Conservation (phyloP, 2,113 vertebrate genomes). For the Apteryx mantelli region DNA sequence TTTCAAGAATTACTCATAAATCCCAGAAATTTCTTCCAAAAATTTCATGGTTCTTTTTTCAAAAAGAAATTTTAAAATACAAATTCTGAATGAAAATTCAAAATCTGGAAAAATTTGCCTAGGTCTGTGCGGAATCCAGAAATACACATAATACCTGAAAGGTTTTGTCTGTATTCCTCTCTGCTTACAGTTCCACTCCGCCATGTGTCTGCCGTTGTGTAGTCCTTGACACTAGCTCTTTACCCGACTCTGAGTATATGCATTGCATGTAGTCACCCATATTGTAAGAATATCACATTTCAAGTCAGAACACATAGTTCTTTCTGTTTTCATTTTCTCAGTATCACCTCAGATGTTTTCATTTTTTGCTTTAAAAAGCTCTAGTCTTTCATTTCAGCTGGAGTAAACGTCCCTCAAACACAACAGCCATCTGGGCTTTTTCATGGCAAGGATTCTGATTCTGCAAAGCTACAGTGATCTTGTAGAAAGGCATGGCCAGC, state of each 20-base stretch:
- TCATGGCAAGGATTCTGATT: background rate
- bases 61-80: background rate
- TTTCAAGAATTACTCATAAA: background rate
- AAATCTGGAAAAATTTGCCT: background rate
- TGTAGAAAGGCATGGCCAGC: background rate
- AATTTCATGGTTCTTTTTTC: background rate
- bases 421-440: background rate
- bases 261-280: background rate
- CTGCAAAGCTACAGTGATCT: background rate
- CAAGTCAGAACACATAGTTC: background rate
- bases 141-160: rapidly evolving
- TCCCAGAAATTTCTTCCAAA: background rate
- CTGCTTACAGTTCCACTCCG: background rate
- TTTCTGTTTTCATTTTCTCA: background rate
- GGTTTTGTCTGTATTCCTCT: background rate
- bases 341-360: background rate
- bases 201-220: background rate
- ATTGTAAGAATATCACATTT: background rate
- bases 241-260: background rate
- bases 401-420: background rate
- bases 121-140: background rate
- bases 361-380: background rate
- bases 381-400: background rate
- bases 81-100: background rate
- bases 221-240: background rate